Base-by-base conservation (phyloP, 2,797 vertebrate species). In the Thamnophis elegans region DNA sequence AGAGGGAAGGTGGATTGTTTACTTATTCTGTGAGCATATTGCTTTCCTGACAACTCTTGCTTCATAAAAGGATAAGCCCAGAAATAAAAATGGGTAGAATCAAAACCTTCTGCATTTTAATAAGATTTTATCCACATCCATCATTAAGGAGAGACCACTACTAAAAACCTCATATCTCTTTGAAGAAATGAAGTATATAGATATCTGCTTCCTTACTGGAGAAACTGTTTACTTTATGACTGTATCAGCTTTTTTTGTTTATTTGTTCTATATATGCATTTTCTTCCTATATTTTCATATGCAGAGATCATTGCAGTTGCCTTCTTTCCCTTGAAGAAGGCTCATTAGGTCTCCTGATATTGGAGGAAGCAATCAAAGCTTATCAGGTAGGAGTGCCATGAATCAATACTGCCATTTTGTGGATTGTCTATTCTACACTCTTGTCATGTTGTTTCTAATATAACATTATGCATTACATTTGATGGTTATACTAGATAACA, bases 251-350 rank as follows among this genome's bases (percentile, higher is more conserved):
- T 78, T 58, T n/a, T n/a, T 60, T 16, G 47, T 88, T 53, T 93
- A 88, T 95, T 5, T 53, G 0, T 86, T 47, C 91, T 32, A 16
- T 91, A 0, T 92, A 92, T 36, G 25, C 86, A 4, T 91, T 91
- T 90, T n/a, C 16, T 11, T 90, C 3, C 32, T 93, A 36, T 85
- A 13, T 88, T 18, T 1, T 93, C 93, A 82, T 92, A 65, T 90
- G 13, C 96, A 99, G 99, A 28, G 5, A 97, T 18, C 5, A 98
- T n/a, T 99, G 99, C 90, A 97, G 98, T 8, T 99, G 99, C 92
- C 92, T 98, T 88, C 91, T 99, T 94, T 98, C 96, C 58, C 97
- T 97, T 26, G 95, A 93, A 87, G 97, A 98, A 1, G 96, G 96
- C 68, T 98, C 98, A 6, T 1, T 87, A 62, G 98, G 99, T 91